phyloP scores from a whole-genome alignment of 92 coral and sea anemone species.

The Muricea muricata region DNA sequence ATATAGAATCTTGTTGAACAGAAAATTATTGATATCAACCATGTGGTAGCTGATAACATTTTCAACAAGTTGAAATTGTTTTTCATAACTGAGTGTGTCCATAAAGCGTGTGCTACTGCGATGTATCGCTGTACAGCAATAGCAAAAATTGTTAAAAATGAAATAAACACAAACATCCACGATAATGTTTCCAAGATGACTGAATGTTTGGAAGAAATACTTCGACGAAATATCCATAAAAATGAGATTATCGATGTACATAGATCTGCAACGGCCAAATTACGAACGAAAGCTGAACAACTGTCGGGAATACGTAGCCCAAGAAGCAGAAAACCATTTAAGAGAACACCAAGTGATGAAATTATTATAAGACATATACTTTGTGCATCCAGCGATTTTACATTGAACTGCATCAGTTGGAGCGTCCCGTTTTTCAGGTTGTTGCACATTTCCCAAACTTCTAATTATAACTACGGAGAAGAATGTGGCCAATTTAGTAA shows the following conservation, averaged over 20 bases:
- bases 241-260: neutral
- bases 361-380: neutral
- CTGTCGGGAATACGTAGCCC: neutral
- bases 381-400: neutral
- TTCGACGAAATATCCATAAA: slow-evolving; percentile 1
- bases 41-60: neutral
- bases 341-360: slow-evolving; percentile 11
- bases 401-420: neutral
- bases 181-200: neutral
- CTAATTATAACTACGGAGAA: no score
- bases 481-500: no score
- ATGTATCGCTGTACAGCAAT: slow-evolving; percentile 35
- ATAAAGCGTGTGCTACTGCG: slow-evolving; percentile 5
- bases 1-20: neutral
- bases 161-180: slow-evolving; percentile 15
- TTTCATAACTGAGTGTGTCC: slow-evolving; percentile 20
- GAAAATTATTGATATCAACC: neutral
- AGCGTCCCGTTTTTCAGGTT: neutral
- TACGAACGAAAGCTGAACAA: neutral
- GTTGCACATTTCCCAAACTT: neutral
- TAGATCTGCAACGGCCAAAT: slow-evolving; percentile 15
- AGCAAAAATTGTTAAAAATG: slow-evolving; percentile 19
- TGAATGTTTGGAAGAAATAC: neutral
- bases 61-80: neutral
- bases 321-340: slow-evolving; percentile 13